Evolutionary conservation across 1,140 invertebrate species (phyloP), one percentile per base, ranked within the genome.

Genomic region (Acromyrmex echinatior): DNA sequence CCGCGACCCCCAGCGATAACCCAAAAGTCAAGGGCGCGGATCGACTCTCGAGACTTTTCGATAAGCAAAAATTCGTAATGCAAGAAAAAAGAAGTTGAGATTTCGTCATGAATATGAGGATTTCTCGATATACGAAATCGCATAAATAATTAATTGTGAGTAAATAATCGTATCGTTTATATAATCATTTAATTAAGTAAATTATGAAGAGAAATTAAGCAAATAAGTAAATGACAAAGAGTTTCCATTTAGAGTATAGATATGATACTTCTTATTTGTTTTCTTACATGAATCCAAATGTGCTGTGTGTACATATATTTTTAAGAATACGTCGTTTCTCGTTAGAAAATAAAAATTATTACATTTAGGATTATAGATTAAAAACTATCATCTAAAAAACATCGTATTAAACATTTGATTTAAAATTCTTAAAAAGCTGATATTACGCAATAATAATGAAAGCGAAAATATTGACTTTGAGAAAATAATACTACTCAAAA

Each of bases 11-110:
- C 31, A n/a, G 60, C 88, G 94, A 95, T 95, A 94, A 95, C 93
- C 94, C 90, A 93, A 92, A 91, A 93, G 94, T 94, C 94, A 95
- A 95, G 94, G 94, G 92, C 93, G 93, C 77, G 76, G 88, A 88
- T 91, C 88, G 86, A 86, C 45, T 93, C 89, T 91, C 87, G 91
- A 90, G 88, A 90, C 90, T 89, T 73, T 65, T 16, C 31, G 90
- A 91, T 91, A 90, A 87, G 39, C 39, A 31, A 31, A 31, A 31
- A 28, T 60, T 3, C 16, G 63, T 56, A 74, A 49, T 25, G 80
- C 70, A n/a, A 62, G 5, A 18, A 39, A 25, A n/a, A 80, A 49
- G 10, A 21, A 35, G 39, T 28, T 18, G 39, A 21, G 70, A 84
- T 62, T 81, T 76, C 56, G 14, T 74, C 56, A 84, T 35, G 0